Conservation (phyloP, 2,888 invertebrate genomes). For the Lasioglossum oenotherae region DNA sequence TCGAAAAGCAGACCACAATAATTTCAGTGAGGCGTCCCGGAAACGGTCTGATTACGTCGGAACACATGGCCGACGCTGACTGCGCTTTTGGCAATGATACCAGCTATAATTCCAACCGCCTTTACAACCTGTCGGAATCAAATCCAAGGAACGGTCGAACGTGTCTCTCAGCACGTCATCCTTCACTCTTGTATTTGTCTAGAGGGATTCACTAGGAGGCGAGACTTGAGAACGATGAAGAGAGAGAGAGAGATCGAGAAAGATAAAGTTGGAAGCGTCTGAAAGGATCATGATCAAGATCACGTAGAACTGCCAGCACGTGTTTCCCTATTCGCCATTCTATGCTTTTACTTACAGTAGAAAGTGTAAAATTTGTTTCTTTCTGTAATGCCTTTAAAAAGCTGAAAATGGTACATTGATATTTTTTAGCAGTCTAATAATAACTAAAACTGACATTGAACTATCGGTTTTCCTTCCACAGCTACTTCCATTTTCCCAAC, state of each 20-base stretch:
- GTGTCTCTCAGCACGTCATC: not conserved
- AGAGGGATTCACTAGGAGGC: not conserved
- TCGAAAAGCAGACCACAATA: not conserved
- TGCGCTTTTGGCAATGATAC: conserved; percentile 2
- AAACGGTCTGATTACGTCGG: not conserved
- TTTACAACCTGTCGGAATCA: conserved; percentile 6
- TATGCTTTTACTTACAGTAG: not conserved
- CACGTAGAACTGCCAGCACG: not conserved
- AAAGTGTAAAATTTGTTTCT: not conserved
- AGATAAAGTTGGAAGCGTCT: not conserved
- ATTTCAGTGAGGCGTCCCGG: not conserved
- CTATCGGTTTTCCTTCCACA: no score
- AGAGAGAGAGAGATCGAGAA: not conserved
- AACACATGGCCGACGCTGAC: not conserved
- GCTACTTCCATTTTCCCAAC: no score
- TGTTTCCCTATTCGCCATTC: not conserved
- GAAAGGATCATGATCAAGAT: conserved; percentile 7
- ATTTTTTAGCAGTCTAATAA: no score
- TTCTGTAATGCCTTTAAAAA: no score
- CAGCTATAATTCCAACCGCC: not conserved
- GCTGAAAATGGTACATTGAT: no score
- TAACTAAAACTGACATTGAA: no score
- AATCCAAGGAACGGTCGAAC: conserved; percentile 13
- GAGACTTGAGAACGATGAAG: not conserved
- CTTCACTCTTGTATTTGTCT: not conserved